Evolutionary conservation across 2,888 invertebrate species (phyloP), one percentile per base, ranked within the genome.

Genomic region (Eustalomyia histrio): DNA sequence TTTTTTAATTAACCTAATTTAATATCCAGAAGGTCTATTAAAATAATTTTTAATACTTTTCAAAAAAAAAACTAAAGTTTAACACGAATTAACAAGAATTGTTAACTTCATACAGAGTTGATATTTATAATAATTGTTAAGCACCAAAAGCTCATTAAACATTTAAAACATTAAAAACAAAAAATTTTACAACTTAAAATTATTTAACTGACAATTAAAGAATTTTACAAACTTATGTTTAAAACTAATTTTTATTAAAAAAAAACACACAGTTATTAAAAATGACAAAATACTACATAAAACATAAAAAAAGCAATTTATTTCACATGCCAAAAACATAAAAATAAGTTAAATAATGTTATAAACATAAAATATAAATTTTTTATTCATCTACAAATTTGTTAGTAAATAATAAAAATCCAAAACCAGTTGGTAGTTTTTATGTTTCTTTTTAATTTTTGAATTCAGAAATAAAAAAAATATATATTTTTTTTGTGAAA

Each of bases 261-360:
- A n/a, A 47, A n/a, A 47, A 14, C 2, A 14, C 7, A 43, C 7
- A 14, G 14, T 43, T 43, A 14, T 43, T 2, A 43, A 14, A 43
- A 43, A 14, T 12, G 12, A 43, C 14, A 43, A 43, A 14, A n/a
- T n/a, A 43, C 43, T 14, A 14, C 43, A 43, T 43, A 43, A 43
- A 47, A 47, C 14, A 47, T n/a, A 47, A n/a, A n/a, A 10, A n/a
- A 47, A 47, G 43, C 43, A 47, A 47, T 6, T 2, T n/a, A 47
- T n/a, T 47, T 47, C 43, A 47, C 43, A 47, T 47, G 43, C 43
- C 43, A 47, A 47, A n/a, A 47, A n/a, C 43, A 47, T 39, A 47
- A 47, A 47, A 47, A 47, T 47, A 47, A n/a, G 7, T 29, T 29
- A 29, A 29, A 29, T 29, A 24, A 24, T 24, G 24, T 24, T 43